These are phyloP conservation scores for Allygus modestus DNA, from an alignment of 2,888 invertebrate genomes.

Conservation along the genomic window DNA sequence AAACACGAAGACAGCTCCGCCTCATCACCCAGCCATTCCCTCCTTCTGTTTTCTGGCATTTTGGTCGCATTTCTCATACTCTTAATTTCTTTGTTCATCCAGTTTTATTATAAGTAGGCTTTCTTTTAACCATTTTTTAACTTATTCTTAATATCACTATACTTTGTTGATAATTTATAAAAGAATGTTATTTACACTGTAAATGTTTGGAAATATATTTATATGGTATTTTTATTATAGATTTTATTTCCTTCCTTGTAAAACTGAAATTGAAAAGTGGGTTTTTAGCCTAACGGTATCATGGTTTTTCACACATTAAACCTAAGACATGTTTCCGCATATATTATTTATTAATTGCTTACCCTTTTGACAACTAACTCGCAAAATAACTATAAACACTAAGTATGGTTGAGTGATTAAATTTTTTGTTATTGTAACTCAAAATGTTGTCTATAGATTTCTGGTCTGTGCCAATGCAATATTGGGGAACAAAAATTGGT, in stretches of 20 bases:
- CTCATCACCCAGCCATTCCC: not conserved
- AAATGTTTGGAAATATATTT: constrained; percentile 35
- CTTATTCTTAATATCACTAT: not conserved
- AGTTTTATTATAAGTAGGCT: constrained; percentile 39
- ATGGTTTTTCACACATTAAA: too few relatives aligned
- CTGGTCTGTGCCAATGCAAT: too few relatives aligned
- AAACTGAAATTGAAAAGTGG: too few relatives aligned
- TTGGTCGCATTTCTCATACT: constrained; percentile 6
- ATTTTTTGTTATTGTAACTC: too few relatives aligned
- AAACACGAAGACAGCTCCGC: constrained; percentile 42
- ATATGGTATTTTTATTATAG: not conserved
- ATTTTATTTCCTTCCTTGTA: not conserved
- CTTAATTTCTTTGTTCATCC: constrained; percentile 40
- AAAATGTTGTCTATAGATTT: too few relatives aligned
- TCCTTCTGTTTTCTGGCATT: constrained; percentile 20
- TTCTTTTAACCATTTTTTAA: not conserved
- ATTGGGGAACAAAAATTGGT: too few relatives aligned
- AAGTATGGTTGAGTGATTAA: too few relatives aligned
- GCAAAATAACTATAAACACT: too few relatives aligned
- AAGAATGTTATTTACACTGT: constrained; percentile 36
- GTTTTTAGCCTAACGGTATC: too few relatives aligned
- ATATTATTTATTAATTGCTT: too few relatives aligned
- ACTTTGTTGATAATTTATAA: constrained; percentile 29
- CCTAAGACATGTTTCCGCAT: too few relatives aligned
- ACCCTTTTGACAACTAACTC: too few relatives aligned